Conservation (phyloP, 2,113 vertebrate species). For the Pollachius pollachius region DNA sequence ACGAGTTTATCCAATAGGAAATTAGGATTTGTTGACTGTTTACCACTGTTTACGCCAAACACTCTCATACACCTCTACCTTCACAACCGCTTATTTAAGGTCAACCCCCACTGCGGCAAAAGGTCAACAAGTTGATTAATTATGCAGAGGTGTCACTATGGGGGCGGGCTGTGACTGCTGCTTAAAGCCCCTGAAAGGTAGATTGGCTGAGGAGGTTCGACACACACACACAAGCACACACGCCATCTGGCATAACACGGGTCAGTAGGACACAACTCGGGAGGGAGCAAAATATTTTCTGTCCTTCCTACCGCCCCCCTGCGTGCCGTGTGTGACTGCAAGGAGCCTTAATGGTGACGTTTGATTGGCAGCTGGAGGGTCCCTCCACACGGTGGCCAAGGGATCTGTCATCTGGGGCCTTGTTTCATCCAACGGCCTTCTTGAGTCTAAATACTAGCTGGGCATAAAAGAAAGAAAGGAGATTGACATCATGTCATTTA, state of each 20-base stretch:
- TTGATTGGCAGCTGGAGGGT: conserved; percentile 40
- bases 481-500: too few species aligned
- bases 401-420: too few species aligned
- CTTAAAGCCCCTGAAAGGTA: conserved; percentile 11
- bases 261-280: neutral
- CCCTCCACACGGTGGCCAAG: conserved; percentile 1
- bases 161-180: conserved; percentile 32
- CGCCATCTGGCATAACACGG: neutral
- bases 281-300: conserved; percentile 9
- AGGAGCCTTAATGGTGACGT: conserved; percentile 45
- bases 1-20: too few species aligned
- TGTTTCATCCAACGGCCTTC: too few species aligned
- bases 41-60: too few species aligned
- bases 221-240: neutral
- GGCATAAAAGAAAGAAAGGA: too few species aligned
- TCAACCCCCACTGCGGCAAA: conserved; percentile 59
- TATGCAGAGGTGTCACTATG: conserved; percentile 72
- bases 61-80: too few species aligned
- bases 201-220: conserved; percentile 3
- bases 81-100: conserved; percentile 48
- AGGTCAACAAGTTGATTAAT: conserved; percentile 78
- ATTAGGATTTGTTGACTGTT: too few species aligned
- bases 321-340: conserved; percentile 22
- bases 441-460: too few species aligned
- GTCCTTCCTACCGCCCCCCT: neutral